Evolutionary conservation across 2,888 invertebrate genomes (phyloP).

Genomic region (Malacosoma neustria): DNA sequence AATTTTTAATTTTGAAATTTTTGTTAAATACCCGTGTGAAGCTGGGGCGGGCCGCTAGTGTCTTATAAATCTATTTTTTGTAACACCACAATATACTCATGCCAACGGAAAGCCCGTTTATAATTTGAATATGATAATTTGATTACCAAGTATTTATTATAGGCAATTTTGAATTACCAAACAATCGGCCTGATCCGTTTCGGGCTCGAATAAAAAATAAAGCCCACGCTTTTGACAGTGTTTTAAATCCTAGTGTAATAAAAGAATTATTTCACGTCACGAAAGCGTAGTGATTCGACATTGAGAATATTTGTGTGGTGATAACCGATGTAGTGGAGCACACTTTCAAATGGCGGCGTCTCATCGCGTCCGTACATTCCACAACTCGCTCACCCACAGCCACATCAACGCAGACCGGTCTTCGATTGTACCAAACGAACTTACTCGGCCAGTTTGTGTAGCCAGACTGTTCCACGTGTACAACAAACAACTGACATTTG

Average conservation of each 20-base stretch:
- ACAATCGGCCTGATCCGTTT: slow-evolving; percentile 30
- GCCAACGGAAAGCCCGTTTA: slow-evolving; percentile 1
- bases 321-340: slow-evolving; percentile 42
- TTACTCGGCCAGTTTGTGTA: slow-evolving; percentile 41
- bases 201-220: slow-evolving; percentile 27
- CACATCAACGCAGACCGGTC: slow-evolving; percentile 51
- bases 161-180: slow-evolving; percentile 43
- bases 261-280: slow-evolving; percentile 15
- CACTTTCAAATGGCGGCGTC: slow-evolving; percentile 64
- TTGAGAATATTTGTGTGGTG: slow-evolving; percentile 34
- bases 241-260: slow-evolving; percentile 5
- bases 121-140: slow-evolving; percentile 42
- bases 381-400: slow-evolving; percentile 71
- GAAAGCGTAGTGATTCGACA: slow-evolving; percentile 20
- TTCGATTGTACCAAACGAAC: slow-evolving; percentile 58
- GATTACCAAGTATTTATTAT: slow-evolving; percentile 45
- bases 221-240: slow-evolving; percentile 20
- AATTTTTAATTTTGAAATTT: too few relatives aligned
- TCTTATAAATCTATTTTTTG: not conserved
- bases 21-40: too few relatives aligned
- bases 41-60: too few relatives aligned
- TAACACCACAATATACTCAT: not conserved
- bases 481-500: slow-evolving; percentile 26
- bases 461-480: slow-evolving; percentile 28
- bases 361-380: slow-evolving; percentile 67